A percentile compares a stretch with the other conserved stretches of the same genome.
These are phyloP conservation scores for Tridacna gigas DNA, from an alignment of 2,888 invertebrate genomes.

Conservation along the genomic window DNA sequence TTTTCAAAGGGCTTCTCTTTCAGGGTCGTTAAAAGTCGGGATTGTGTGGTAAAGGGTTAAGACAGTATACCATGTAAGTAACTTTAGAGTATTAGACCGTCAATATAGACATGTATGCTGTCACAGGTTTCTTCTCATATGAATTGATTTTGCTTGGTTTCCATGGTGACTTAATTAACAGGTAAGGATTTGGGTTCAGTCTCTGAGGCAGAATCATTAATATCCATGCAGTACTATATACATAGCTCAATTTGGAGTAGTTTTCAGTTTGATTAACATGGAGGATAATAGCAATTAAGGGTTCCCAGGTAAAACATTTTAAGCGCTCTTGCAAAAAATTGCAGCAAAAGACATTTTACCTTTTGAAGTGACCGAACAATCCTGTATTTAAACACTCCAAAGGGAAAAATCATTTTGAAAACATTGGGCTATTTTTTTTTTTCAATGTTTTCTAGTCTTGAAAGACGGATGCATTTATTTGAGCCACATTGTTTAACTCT, in stretches of 20 bases:
- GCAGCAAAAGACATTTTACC: too few species aligned
- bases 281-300: too few species aligned
- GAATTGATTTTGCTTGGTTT: slow-evolving; percentile 18
- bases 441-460: too few species aligned
- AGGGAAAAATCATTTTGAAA: too few species aligned
- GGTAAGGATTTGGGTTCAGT: background rate
- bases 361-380: too few species aligned
- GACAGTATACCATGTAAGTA: background rate
- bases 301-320: too few species aligned
- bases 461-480: background rate
- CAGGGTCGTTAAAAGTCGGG: background rate
- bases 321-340: too few species aligned
- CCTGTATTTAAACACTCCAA: too few species aligned
- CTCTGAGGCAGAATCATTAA: background rate
- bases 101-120: background rate
- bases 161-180: slow-evolving; percentile 24
- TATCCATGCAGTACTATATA: too few species aligned
- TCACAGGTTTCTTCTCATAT: slow-evolving; percentile 1
- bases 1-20: background rate
- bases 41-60: background rate
- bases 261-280: too few species aligned
- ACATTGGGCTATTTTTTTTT: too few species aligned
- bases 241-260: too few species aligned
- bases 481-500: background rate
- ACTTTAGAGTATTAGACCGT: background rate